Evolutionary conservation across 2,113 vertebrate species (phyloP).

Genomic region (Hydrochoerus hydrochaeris): DNA sequence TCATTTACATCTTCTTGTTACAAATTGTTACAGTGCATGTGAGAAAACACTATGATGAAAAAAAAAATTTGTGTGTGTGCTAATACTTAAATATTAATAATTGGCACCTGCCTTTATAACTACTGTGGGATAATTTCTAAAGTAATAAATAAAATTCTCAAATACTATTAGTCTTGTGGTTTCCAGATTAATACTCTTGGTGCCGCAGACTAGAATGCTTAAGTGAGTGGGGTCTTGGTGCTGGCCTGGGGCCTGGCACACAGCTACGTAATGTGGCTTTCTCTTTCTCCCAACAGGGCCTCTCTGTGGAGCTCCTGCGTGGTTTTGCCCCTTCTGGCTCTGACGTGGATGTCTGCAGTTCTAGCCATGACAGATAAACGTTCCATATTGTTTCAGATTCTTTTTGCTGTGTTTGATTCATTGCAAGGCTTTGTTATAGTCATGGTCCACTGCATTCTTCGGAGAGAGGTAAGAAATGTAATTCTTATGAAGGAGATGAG

Average conservation of each 20-base stretch:
- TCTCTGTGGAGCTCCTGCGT: constrained; percentile 99
- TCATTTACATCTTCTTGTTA: constrained; percentile 92
- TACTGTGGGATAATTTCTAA: constrained; percentile 79
- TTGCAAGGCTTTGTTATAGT: constrained; percentile 99
- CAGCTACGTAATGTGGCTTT: constrained; percentile 56
- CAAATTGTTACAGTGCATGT: constrained; percentile 90
- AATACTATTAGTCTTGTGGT: constrained; percentile 76
- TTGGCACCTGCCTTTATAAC: constrained; percentile 81
- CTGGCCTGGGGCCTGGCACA: neutral
- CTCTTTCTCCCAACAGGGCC: constrained; percentile 89
- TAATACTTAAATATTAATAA: constrained; percentile 83
- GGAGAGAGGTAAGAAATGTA: constrained; percentile 93
- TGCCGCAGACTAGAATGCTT: constrained; percentile 72
- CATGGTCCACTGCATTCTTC: constrained; percentile 99
- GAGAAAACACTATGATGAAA: constrained; percentile 87
- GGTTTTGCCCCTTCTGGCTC: constrained; percentile 96
- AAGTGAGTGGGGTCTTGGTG: constrained; percentile 57
- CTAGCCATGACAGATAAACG: constrained; percentile 99
- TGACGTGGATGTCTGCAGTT: constrained; percentile 99
- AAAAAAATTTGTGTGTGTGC: constrained; percentile 76
- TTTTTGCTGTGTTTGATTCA: constrained; percentile 99
- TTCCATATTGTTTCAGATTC: constrained; percentile 99
- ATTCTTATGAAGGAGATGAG: neutral
- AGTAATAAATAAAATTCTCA: constrained; percentile 78
- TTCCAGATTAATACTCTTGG: constrained; percentile 84